These are phyloP conservation scores for Drosophila pullipes DNA, from an alignment of 2,888 invertebrate species.

Conservation along the genomic window DNA sequence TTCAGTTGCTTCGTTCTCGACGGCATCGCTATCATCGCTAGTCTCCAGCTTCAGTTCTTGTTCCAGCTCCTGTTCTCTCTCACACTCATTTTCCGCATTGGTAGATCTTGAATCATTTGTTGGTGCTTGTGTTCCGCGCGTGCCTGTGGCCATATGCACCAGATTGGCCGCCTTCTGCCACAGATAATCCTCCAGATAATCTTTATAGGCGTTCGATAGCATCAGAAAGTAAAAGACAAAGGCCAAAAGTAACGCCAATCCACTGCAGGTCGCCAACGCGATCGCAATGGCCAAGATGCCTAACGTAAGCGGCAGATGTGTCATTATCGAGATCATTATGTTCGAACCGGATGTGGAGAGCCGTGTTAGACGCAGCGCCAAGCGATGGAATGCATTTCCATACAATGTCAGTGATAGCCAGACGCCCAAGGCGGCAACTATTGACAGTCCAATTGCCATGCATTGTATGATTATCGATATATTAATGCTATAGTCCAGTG, in stretches of 20 bases:
- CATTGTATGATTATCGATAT: slow-evolving; percentile 75
- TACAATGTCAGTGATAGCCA: slow-evolving; percentile 70
- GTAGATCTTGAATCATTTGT: background rate
- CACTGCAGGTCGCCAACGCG: slow-evolving; percentile 90
- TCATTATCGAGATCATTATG: slow-evolving; percentile 88
- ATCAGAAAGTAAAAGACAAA: slow-evolving; percentile 89
- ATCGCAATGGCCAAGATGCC: slow-evolving; percentile 88
- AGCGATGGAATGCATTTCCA: slow-evolving; percentile 68
- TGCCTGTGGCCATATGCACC: slow-evolving; percentile 30
- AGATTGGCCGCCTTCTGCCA: slow-evolving; percentile 84
- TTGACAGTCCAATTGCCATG: slow-evolving; percentile 72
- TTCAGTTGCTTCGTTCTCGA: slow-evolving; percentile 4
- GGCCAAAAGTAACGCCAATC: slow-evolving; percentile 89
- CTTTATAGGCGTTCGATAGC: slow-evolving; percentile 89
- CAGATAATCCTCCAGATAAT: slow-evolving; percentile 88
- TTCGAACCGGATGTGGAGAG: slow-evolving; percentile 67
- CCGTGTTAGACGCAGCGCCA: slow-evolving; percentile 72
- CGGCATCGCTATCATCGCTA: slow-evolving; percentile 11
- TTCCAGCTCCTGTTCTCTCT: background rate
- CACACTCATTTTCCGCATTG: background rate
- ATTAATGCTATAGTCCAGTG: slow-evolving; percentile 68
- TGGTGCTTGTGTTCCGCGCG: background rate
- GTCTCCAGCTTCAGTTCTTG: background rate
- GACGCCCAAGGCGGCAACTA: slow-evolving; percentile 55
- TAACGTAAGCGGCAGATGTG: slow-evolving; percentile 89